Percentiles rank a stretch among this genome's conserved stretches.
These are phyloP conservation scores for Delphinus delphis DNA, from an alignment of 2,113 vertebrate species.

Conservation along the genomic window DNA sequence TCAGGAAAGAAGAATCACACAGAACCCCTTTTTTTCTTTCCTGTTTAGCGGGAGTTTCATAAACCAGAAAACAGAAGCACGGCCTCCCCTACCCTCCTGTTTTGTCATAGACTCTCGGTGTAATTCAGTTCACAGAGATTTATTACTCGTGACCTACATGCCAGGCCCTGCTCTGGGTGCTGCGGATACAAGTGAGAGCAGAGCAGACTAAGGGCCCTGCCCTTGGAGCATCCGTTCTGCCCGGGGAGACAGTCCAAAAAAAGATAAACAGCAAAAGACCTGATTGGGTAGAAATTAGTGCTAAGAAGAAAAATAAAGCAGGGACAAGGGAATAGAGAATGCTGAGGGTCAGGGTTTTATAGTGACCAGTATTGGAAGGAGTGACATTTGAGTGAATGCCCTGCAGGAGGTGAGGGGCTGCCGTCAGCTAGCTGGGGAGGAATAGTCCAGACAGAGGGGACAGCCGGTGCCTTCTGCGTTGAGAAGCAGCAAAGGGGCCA, in stretches of 20 bases:
- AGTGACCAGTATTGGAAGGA: no score
- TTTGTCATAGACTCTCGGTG: fast-evolving
- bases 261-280: background rate
- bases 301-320: background rate
- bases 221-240: fast-evolving
- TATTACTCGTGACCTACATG: fast-evolving
- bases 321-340: background rate
- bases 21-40: fast-evolving
- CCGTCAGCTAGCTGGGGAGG: background rate
- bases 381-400: background rate
- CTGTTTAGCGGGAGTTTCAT: background rate
- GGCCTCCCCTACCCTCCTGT: fast-evolving
- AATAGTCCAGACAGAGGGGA: background rate
- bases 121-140: fast-evolving
- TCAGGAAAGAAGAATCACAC: background rate
- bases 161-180: background rate
- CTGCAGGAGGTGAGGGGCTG: background rate
- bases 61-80: background rate
- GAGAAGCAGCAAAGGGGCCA: background rate
- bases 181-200: fast-evolving
- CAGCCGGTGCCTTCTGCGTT: no score
- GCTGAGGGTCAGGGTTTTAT: background rate
- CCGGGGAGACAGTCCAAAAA: fast-evolving
- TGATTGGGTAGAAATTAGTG: fast-evolving
- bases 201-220: background rate